Evolutionary conservation across 35 echinoderm and acorn worm species (phyloP).

Genomic region (Acanthaster planci): DNA sequence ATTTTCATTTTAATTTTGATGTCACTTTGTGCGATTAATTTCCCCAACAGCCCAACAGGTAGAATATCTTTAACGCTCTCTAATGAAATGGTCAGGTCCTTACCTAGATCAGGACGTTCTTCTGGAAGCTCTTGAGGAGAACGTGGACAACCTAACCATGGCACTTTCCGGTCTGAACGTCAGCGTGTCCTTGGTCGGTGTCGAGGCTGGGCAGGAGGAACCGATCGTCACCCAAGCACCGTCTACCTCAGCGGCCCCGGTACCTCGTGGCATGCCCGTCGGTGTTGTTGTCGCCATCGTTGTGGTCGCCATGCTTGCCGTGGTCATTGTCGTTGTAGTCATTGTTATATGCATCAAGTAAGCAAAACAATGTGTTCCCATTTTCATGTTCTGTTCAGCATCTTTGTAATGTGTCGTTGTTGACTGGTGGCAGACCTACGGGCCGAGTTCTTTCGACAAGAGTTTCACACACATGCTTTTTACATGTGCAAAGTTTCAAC

Average conservation of each 20-base stretch:
- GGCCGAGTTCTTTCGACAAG: too few species aligned
- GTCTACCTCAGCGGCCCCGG: not conserved
- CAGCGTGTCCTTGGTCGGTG: slow-evolving; percentile 7
- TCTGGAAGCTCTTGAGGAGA: slow-evolving; percentile 27
- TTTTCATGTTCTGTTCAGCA: too few species aligned
- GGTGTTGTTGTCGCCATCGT: slow-evolving; percentile 39
- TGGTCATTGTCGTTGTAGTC: slow-evolving; percentile 10
- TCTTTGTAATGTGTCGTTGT: too few species aligned
- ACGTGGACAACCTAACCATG: slow-evolving; percentile 33
- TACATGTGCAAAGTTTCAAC: too few species aligned
- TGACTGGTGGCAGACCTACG: too few species aligned
- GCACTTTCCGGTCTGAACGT: slow-evolving; percentile 33
- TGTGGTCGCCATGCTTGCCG: slow-evolving; percentile 27
- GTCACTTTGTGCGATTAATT: not conserved
- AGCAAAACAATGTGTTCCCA: not conserved
- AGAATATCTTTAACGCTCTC: not conserved
- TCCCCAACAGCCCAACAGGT: not conserved
- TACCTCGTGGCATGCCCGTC: not conserved
- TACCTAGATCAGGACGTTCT: slow-evolving; percentile 49
- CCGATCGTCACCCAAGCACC: not conserved
- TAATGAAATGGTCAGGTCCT: not conserved
- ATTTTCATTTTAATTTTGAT: not conserved
- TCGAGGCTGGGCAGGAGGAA: slow-evolving; percentile 19
- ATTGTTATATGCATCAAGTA: slow-evolving; percentile 21
- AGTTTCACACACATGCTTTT: too few species aligned